Evolutionary conservation across 2,113 vertebrate genomes (phyloP).

Genomic region (Thalassarche chlororhynchos): DNA sequence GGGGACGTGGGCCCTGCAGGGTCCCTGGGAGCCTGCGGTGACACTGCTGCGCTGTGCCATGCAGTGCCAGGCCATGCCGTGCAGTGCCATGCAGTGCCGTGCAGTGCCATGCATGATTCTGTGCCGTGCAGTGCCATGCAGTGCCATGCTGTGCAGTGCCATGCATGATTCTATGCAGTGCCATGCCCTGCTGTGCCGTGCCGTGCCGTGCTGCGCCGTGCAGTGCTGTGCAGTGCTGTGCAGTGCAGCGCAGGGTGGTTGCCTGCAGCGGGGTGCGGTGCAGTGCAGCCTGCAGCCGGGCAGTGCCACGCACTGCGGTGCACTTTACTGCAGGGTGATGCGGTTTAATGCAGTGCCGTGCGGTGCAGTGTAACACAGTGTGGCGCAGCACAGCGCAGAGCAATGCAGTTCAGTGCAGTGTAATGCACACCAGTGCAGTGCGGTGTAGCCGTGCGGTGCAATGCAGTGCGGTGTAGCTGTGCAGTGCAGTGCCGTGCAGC

Average conservation of each 20-base stretch:
- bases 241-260: no score
- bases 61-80: neutral
- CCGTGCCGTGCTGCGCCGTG: neutral
- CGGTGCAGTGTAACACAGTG: no score
- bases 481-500: accelerated
- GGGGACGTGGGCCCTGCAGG: no score
- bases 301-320: no score
- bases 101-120: no score
- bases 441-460: no score
- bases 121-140: no score
- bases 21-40: no score
- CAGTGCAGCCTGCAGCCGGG: neutral
- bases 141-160: no score
- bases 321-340: neutral
- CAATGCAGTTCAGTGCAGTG: accelerated
- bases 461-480: neutral
- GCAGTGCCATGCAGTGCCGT: no score
- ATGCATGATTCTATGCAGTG: no score
- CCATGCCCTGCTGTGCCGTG: accelerated
- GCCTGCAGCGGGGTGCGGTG: neutral
- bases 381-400: accelerated
- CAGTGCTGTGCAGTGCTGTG: neutral
- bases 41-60: no score
- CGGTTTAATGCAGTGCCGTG: neutral
- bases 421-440: neutral